Evolutionary conservation across 2,113 vertebrate genomes (phyloP).

Genomic region (Zosterops japonicus): DNA sequence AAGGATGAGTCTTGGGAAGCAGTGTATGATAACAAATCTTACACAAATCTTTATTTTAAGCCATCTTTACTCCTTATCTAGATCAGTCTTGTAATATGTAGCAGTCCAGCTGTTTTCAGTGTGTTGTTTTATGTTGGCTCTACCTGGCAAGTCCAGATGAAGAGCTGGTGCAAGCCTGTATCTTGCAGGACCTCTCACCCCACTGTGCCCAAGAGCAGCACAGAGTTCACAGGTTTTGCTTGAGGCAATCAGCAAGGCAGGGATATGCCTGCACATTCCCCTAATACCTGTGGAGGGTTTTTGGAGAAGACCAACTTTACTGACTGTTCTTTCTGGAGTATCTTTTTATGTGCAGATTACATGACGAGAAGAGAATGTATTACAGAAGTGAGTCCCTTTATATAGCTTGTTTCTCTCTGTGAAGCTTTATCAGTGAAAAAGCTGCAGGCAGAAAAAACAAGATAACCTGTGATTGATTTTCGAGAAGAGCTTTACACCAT

Average conservation of each 20-base stretch:
- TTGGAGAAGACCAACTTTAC: neutral
- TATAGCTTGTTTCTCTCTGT: neutral
- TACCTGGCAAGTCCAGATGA: neutral
- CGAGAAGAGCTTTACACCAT: neutral
- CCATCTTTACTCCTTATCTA: neutral
- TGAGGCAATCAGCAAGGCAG: neutral
- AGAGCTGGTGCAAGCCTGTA: neutral
- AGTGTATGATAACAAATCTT: neutral
- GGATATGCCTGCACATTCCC: too few species aligned
- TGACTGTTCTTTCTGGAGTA: neutral
- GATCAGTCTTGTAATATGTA: fast-evolving
- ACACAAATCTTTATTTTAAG: neutral
- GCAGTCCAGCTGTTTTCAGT: neutral
- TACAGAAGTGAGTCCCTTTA: neutral
- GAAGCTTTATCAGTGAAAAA: constrained; percentile 27
- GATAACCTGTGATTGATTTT: neutral
- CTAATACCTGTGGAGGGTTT: neutral
- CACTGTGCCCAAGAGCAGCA: neutral
- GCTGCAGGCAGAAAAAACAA: neutral
- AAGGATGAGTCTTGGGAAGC: neutral
- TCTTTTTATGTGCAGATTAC: neutral
- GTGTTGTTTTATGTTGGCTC: fast-evolving
- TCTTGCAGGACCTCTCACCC: fast-evolving
- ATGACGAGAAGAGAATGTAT: neutral
- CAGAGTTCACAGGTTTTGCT: neutral